Base-by-base conservation (phyloP, 2,797 vertebrate genomes). In the Rousettus madagascariensis region DNA sequence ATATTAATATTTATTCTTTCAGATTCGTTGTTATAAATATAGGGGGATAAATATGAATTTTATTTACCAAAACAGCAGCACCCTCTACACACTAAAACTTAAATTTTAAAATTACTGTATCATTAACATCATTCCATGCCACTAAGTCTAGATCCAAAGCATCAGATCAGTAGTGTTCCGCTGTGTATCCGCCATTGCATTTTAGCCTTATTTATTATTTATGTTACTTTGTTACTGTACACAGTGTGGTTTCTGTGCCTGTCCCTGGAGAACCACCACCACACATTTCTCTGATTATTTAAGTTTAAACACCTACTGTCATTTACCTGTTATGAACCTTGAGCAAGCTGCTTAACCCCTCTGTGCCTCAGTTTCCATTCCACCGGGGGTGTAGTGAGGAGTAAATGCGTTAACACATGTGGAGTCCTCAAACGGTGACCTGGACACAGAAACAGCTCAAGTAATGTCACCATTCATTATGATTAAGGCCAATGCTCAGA, bases 201-300 rank as follows among this genome's bases (percentile, higher is more conserved):
- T 6, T 68, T 49, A 28, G 49, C 15, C 16, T 30, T 8, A 8
- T 13, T 66, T 22, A 53, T 38, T n/a, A 59, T 30, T 57, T 24
- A 55, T 20, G 53, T 19, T 12, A 12, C 28, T 79, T 11, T 24
- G 68, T 41, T 49, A 53, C 49, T 49, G 49, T 3, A 28, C 66
- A n/a, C 43, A 30, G 30, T 1, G 0, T 3, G 17, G 30, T 6
- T 2, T 2, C 1, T 26, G 15, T 5, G 55, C 33, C 26, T 19
- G 38, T 55, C 26, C 61, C 28, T 10, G 36, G 71, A 24, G n/a
- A 55, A 5, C 55, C 15, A 24, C 10, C 4, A 19, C n/a, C 33
- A 28, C 8, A 41, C 26, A 41, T 33, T 63, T 43, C 53, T 33
- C n/a, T 41, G 61, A 15, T 8, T 11, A 24, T 20, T 68, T 61